These are phyloP conservation scores for Zaprionus bogoriensis DNA, from an alignment of 2,888 invertebrate genomes.

Conservation along the genomic window DNA sequence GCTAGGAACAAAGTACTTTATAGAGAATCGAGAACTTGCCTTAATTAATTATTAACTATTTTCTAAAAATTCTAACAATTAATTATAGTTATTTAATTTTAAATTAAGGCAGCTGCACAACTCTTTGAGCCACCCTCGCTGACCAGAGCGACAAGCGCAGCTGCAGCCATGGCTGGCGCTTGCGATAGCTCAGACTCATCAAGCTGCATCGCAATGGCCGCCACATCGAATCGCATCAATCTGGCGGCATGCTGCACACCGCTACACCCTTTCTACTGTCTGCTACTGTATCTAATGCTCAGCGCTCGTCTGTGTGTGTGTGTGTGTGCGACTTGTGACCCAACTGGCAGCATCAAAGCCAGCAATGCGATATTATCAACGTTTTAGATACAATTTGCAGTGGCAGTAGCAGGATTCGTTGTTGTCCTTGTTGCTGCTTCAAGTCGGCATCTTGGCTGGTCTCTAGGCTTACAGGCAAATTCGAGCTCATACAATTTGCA, in stretches of 20 bases:
- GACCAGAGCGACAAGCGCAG: neutral
- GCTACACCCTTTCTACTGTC: too few relatives aligned
- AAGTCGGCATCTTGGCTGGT: constrained; percentile 18
- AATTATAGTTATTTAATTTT: too few relatives aligned
- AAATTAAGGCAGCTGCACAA: too few relatives aligned
- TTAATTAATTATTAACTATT: too few relatives aligned
- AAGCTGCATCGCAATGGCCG: neutral
- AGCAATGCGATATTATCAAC: constrained; percentile 63
- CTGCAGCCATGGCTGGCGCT: too few relatives aligned
- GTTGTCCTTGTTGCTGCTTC: constrained; percentile 2
- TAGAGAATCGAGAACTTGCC: too few relatives aligned
- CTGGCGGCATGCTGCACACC: constrained; percentile 37
- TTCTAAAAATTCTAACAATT: too few relatives aligned
- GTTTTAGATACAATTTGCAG: constrained; percentile 53
- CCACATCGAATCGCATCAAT: constrained; percentile 55
- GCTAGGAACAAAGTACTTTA: too few relatives aligned
- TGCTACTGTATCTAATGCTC: constrained; percentile 65
- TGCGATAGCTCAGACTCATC: too few relatives aligned
- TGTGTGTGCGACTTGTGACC: constrained; percentile 17
- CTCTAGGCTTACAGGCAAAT: constrained; percentile 63
- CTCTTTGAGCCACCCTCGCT: too few relatives aligned
- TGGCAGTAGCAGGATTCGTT: constrained; percentile 12
- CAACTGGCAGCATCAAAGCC: constrained; percentile 35
- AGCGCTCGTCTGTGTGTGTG: constrained; percentile 14
- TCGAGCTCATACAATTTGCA: constrained; percentile 72